These are phyloP conservation scores for Allolobophora icterica DNA, from an alignment of 2,888 invertebrate genomes.

Conservation along the genomic window DNA sequence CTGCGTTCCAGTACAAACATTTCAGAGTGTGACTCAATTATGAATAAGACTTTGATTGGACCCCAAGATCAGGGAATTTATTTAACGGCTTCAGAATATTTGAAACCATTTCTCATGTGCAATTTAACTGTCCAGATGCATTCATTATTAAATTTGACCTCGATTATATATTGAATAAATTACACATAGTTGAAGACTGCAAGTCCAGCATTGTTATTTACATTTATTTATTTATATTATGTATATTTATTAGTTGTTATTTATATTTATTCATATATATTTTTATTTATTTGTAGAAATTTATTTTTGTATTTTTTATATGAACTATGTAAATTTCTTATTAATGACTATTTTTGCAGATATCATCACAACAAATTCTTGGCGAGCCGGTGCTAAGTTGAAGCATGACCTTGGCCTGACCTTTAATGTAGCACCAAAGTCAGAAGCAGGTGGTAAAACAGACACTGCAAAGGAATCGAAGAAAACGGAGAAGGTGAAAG, in stretches of 20 bases:
- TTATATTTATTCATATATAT: too few relatives aligned
- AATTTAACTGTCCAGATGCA: too few relatives aligned
- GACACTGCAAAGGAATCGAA: background rate
- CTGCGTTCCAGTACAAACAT: background rate
- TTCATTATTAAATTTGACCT: too few relatives aligned
- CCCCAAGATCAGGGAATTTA: too few relatives aligned
- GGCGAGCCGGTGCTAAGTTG: constrained; percentile 44
- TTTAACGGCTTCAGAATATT: too few relatives aligned
- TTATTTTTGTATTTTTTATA: background rate
- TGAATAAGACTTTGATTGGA: too few relatives aligned
- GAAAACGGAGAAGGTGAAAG: background rate
- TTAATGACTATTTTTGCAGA: constrained; percentile 34
- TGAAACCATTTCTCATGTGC: too few relatives aligned
- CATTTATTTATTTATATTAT: background rate
- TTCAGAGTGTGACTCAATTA: too few relatives aligned
- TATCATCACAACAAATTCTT: constrained; percentile 45
- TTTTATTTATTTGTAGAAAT: background rate
- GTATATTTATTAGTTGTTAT: background rate
- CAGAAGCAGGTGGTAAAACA: background rate
- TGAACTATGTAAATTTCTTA: background rate
- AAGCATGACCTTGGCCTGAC: constrained; percentile 41
- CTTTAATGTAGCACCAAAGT: background rate
- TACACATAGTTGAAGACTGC: too few relatives aligned
- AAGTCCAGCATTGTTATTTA: too few relatives aligned
- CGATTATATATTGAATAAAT: too few relatives aligned